Evolutionary conservation across 2,113 vertebrate genomes (phyloP), one percentile per base, ranked within the genome.

Genomic region (Limanda limanda): DNA sequence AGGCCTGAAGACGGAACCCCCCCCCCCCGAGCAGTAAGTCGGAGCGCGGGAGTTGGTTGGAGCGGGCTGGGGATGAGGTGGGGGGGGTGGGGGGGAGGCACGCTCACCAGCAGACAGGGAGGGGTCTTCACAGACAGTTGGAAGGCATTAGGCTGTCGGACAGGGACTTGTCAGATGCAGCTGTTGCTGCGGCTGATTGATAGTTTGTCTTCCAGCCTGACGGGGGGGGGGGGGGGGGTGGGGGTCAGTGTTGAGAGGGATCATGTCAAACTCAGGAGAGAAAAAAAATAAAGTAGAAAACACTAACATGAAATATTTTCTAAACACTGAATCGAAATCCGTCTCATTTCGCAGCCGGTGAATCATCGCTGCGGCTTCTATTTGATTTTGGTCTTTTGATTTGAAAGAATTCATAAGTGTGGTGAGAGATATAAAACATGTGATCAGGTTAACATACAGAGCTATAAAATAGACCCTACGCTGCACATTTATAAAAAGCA

Each of bases 161-260:
- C 96, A 96, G 95, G 94, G 94, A 95, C 96, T 95, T 97, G 98
- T 98, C 97, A 97, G 93, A 95, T 95, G 95, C 97, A 98, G 96
- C 96, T 98, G 96, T 95, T 96, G 94, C 90, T 92, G 93, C 84
- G 92, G 94, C 93, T 97, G 97, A 99, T 97, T 96, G 96, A 99
- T 97, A 95, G 96, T 96, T 96, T 96, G 95, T 94, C 93, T 96
- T 97, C 92, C 94, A 94, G 85, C 85, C 89, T 74, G 80, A 90
- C 76, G 89, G 69, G 82, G 89, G 84, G 82, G 85, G 92, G 86
- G 82, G 85, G 92, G 86, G 82, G 85, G 92, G 86, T 74, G n/a
- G 82, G 85, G 92, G 86, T 74, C 75, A 92, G 91, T 90, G 94
- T 90, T 93, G 73, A 93, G 89, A 91, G 92, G 82, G 92, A 82